A percentile compares a stretch with the other conserved stretches of the same genome.
Conservation (phyloP, 30 jellyfish, hydroid and myxozoan genomes). For the Aurelia sp. region DNA sequence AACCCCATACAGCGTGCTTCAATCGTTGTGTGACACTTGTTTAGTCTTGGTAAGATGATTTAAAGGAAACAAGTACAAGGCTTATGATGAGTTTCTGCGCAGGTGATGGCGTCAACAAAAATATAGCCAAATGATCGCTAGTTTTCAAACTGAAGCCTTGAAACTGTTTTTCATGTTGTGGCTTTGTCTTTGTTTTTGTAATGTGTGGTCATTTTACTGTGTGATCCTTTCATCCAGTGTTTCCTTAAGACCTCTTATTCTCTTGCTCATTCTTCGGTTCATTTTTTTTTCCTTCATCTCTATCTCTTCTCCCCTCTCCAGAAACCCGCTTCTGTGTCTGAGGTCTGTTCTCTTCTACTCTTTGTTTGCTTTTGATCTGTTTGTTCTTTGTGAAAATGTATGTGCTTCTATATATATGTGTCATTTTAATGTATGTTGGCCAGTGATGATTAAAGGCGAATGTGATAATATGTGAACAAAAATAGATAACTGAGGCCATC, state of each 20-base stretch:
- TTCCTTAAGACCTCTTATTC: neutral
- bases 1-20: no score
- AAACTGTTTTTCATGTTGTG: neutral
- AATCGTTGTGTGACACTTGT: no score
- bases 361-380: neutral
- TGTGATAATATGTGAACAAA: slow-evolving; percentile 41
- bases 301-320: neutral
- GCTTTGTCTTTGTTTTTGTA: neutral
- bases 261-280: neutral
- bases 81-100: slow-evolving; percentile 70
- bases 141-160: slow-evolving; percentile 76
- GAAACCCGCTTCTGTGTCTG: no score
- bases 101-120: slow-evolving; percentile 37
- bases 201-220: neutral
- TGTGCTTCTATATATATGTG: no score
- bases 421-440: slow-evolving; percentile 1
- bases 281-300: neutral
- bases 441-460: slow-evolving; percentile 76
- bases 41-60: no score
- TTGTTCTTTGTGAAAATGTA: neutral
- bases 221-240: neutral
- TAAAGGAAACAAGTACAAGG: neutral
- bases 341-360: neutral
- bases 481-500: slow-evolving; percentile 47
- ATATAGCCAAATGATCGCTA: slow-evolving; percentile 33